These are phyloP conservation scores for Zygogramma bicolorata DNA, from an alignment of 2,888 invertebrate species.

Conservation along the genomic window DNA sequence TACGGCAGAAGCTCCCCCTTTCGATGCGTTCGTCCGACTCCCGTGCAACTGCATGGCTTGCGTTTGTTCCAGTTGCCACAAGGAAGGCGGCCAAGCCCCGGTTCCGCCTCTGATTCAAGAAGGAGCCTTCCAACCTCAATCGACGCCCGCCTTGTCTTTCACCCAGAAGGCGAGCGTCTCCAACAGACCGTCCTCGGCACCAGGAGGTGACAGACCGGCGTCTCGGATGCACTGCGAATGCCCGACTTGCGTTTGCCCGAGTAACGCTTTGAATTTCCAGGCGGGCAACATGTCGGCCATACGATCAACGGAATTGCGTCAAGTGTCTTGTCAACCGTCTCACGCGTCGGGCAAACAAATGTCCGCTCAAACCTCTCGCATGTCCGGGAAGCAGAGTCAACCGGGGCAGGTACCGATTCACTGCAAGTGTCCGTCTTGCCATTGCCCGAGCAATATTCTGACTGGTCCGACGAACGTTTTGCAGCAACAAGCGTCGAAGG, in stretches of 20 bases:
- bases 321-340: neutral
- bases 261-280: neutral
- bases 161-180: neutral
- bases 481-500: too few species aligned
- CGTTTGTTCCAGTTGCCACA: constrained; percentile 43
- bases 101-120: neutral
- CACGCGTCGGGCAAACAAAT: neutral
- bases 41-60: constrained; percentile 41
- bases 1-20: constrained; percentile 34
- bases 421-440: too few species aligned
- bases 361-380: neutral
- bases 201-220: neutral
- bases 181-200: constrained; percentile 22
- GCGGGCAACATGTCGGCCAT: neutral
- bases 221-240: constrained; percentile 40
- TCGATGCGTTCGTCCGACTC: constrained; percentile 33
- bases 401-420: too few species aligned
- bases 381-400: neutral
- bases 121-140: neutral
- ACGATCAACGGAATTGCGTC: neutral
- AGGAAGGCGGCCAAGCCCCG: constrained; percentile 22
- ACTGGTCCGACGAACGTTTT: too few species aligned
- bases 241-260: constrained; percentile 44
- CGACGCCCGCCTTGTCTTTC: constrained; percentile 8
- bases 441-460: too few species aligned